Evolutionary conservation across 35 echinoderm and acorn worm species (phyloP).

Genomic region (Heliocidaris tuberculata): DNA sequence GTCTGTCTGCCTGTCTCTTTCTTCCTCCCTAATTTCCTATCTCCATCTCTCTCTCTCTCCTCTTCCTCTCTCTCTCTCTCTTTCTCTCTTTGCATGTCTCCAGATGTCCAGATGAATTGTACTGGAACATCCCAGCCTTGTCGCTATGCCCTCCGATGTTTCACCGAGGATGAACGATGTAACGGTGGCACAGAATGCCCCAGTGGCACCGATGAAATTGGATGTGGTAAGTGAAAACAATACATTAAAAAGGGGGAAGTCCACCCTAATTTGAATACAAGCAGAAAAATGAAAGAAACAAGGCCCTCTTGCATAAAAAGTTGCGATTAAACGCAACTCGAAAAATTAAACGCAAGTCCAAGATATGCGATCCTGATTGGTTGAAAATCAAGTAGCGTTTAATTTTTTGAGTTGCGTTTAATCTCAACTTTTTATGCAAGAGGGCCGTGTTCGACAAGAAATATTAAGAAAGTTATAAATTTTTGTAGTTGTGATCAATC

Average conservation of each 20-base stretch:
- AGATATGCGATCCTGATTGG: too few species aligned
- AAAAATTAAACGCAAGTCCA: too few species aligned
- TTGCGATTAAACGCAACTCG: too few species aligned
- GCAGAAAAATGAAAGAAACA: too few species aligned
- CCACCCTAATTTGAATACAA: not conserved
- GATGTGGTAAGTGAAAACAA: constrained; percentile 1
- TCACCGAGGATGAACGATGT: not conserved
- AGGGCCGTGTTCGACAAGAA: too few species aligned
- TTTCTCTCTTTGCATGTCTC: not conserved
- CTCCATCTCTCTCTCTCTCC: not conserved
- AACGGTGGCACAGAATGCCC: constrained; percentile 2
- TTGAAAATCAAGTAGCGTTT: too few species aligned
- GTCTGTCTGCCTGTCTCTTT: not conserved
- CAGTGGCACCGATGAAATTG: constrained; percentile 29
- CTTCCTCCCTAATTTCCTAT: not conserved
- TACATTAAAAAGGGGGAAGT: not conserved
- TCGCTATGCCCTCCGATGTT: constrained; percentile 16
- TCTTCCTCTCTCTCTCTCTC: not conserved
- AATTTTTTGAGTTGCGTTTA: too few species aligned
- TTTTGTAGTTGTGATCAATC: too few species aligned
- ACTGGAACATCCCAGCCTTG: not conserved
- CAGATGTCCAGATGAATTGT: not conserved
- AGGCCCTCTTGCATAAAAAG: too few species aligned
- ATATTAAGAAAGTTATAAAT: too few species aligned
- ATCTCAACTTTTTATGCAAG: too few species aligned